phyloP scores from a whole-genome alignment of 37 sponge, comb jelly and placozoan genomes.

The Aphrocallistes beatrix region DNA sequence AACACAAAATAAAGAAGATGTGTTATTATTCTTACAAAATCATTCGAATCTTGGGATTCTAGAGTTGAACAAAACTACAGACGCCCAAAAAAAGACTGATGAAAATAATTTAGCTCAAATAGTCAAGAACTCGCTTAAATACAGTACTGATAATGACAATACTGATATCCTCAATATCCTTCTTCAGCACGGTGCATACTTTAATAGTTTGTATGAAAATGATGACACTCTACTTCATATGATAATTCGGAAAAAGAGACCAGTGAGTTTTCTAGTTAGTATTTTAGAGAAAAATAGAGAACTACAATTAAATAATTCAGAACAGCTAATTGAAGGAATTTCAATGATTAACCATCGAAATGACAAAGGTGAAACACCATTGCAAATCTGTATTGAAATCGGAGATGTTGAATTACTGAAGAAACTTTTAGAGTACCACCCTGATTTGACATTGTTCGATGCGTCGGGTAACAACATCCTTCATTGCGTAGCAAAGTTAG shows the following conservation, averaged over 20 bases:
- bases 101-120: no score
- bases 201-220: neutral
- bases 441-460: neutral
- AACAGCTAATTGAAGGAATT: neutral
- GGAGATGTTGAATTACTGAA: neutral
- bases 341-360: neutral
- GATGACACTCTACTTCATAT: neutral
- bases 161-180: no score
- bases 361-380: neutral
- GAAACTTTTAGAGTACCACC: neutral
- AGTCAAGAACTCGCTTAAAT: no score
- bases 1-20: neutral
- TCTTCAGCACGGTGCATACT: no score
- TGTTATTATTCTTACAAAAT: no score
- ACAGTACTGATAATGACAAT: no score
- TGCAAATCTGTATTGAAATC: neutral
- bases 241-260: neutral
- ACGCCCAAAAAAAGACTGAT: no score
- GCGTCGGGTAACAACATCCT: neutral
- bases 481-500: neutral
- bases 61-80: no score
- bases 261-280: neutral
- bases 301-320: no score
- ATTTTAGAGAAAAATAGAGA: neutral
- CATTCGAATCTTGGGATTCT: no score